A percentile compares a stretch with the other conserved stretches of the same genome.
These are phyloP conservation scores for Haliclystus octoradiatus DNA, from an alignment of 30 jellyfish, hydroid and myxozoan genomes.

Conservation along the genomic window DNA sequence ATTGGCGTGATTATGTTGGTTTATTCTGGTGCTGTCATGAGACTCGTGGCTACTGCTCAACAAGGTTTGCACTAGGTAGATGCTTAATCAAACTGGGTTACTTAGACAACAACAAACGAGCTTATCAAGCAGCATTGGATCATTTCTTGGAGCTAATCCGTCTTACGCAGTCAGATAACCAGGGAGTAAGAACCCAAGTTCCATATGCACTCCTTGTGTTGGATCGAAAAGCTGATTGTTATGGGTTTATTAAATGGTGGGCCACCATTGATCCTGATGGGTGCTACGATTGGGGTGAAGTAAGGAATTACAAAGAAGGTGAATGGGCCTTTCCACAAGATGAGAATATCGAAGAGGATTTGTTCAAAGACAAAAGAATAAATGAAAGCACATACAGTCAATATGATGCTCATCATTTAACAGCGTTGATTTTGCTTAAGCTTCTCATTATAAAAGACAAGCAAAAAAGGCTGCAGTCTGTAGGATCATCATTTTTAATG, in stretches of 20 bases:
- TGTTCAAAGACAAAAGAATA: neutral
- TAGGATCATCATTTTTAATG: neutral
- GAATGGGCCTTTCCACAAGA: neutral
- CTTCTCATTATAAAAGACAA: neutral
- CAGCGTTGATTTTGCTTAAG: conserved; percentile 3
- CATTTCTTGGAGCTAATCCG: conserved; percentile 11
- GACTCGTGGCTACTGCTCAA: conserved; percentile 10
- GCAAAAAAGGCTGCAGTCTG: neutral
- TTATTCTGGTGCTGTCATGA: conserved; percentile 22
- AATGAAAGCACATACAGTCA: neutral
- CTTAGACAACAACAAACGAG: neutral
- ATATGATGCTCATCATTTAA: neutral
- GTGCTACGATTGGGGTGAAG: neutral
- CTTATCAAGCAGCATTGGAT: conserved; percentile 2
- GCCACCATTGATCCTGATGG: conserved; percentile 1
- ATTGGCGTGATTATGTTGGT: neutral
- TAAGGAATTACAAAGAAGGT: neutral
- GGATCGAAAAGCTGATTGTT: neutral
- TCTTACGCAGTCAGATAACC: conserved; percentile 9
- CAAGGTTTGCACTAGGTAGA: neutral
- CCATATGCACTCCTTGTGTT: conserved; percentile 13
- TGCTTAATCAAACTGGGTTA: neutral
- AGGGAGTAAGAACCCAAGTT: neutral
- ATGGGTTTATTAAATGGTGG: conserved; percentile 28
- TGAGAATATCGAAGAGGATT: conserved; percentile 3